Evolutionary conservation across 2,888 invertebrate species (phyloP).

Genomic region (Dasypolia templi): DNA sequence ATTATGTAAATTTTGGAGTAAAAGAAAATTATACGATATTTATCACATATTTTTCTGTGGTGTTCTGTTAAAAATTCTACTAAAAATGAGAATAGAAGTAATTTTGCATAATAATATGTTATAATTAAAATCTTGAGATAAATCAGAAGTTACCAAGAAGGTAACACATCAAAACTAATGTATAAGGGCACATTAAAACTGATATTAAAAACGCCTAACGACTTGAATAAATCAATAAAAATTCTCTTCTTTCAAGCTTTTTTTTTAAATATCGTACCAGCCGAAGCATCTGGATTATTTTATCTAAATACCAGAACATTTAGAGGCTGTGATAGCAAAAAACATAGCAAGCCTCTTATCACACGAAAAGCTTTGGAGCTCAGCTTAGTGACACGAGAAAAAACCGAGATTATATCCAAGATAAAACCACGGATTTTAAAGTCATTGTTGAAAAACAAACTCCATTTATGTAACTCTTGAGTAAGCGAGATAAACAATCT

Average conservation of each 20-base stretch:
- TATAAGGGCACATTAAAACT: constrained; percentile 26
- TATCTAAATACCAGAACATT: constrained; percentile 67
- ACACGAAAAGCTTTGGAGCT: constrained; percentile 66
- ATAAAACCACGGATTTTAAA: constrained; percentile 69
- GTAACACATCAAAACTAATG: no score
- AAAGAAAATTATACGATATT: constrained; percentile 53
- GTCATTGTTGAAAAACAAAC: constrained; percentile 69
- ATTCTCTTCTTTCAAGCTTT: constrained; percentile 6
- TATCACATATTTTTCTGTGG: constrained; percentile 52
- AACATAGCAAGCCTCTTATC: constrained; percentile 74
- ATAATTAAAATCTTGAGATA: constrained; percentile 42
- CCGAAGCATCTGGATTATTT: constrained; percentile 53
- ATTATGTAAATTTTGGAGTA: constrained; percentile 64
- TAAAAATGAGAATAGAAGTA: constrained; percentile 48
- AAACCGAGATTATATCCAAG: constrained; percentile 74
- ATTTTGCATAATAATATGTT: constrained; percentile 49
- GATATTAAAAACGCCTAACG: constrained; percentile 37
- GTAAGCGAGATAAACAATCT: constrained; percentile 63
- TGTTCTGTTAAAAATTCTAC: constrained; percentile 48
- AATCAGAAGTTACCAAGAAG: constrained; percentile 48
- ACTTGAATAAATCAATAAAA: constrained; percentile 36
- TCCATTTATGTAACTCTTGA: constrained; percentile 67
- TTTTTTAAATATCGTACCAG: constrained; percentile 26
- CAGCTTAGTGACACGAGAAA: constrained; percentile 76
- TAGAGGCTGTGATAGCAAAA: constrained; percentile 75